Base-by-base conservation (phyloP, 2,797 vertebrate genomes). In the Acipenser oxyrinchus region DNA sequence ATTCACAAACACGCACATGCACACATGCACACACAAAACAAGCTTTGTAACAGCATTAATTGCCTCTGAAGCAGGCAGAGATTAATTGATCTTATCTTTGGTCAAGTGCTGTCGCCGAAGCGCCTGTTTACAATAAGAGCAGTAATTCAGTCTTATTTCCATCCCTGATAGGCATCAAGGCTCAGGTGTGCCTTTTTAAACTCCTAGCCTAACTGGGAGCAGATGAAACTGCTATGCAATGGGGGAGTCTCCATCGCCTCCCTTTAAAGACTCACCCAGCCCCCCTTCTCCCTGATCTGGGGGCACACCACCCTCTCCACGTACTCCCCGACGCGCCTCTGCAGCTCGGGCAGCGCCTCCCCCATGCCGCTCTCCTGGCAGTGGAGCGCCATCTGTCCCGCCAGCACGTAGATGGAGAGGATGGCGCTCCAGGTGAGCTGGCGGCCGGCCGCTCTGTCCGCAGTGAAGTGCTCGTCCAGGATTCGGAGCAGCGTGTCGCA, bases 331-430 rank as follows among this genome's bases (percentile, higher is more conserved):
- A 90, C 79, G 12, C 82, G 77, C 65, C 86, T 75, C 68, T 89
- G 83, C 53, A 92, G 78, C 73, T 80, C 73, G 1, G 85, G 86
- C 13, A 89, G 70, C 59, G 79, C 82, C 2, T 2, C 66, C 59
- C 48, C 49, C 87, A 90, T 87, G 63, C 81, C 82, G 61, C 69
- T 81, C 60, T 88, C 77, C 0, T 84, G 81, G 76, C 87, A 91
- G 64, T 91, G 84, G 57, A 83, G 68, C 1, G 89, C 90, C 88
- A 91, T 87, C 77, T 90, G 89, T 9, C 89, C 89, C 0, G 87
- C 85, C 69, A 89, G 78, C 69, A 90, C 87, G 18, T 89, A 91
- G 68, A 90, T 84, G 0, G 89, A 91, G 55, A 91, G 73, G 63
- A 89, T 85, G 0, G 86, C 80, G 5, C 89, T 90, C 89, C 88